Evolutionary conservation across 2,113 vertebrate species (phyloP), one percentile per base, ranked within the genome.

Genomic region (Callospermophilus lateralis): DNA sequence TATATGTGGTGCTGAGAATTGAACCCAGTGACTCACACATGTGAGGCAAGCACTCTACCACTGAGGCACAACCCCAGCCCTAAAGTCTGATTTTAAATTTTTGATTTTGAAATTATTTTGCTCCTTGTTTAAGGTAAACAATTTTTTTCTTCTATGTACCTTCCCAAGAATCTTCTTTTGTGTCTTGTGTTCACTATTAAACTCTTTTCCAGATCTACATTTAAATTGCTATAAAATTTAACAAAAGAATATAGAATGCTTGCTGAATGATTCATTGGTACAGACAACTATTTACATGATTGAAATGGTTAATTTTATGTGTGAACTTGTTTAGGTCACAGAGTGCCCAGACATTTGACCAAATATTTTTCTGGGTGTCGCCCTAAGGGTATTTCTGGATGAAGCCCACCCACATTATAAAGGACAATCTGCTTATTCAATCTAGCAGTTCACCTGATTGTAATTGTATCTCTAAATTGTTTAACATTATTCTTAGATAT

Each of bases 81-180:
- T 73, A 32, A 87, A 78, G 26, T 65, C 12, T 67, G 85, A 93
- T 45, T 92, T 74, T 96, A 45, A 45, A 45, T 45, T 84, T 80
- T 22, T 16, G 3, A 87, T 58, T 87, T 95, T 84, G 20, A 15
- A 83, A 24, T 78, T 92, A 76, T 83, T 96, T 94, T 90, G 8
- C 15, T 85, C 17, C 9, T 77, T 72, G 92, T 92, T 84, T 94
- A 91, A 84, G 3, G 39, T 51, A 96, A 94, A 91, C 1, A 53
- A 1, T 84, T 73, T 93, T 93, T 68, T 28, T 63, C 2, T 68
- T 92, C 34, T 63, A 24, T 83, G 6, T 17, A 83, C 10, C 0
- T 78, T 78, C 32, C 6, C 8, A 89, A 37, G 26, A 90, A n/a
- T 58, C 30, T 55, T 88, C 8, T 58, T 89, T 93, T 65, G 30